Conservation (phyloP, 2,113 vertebrate species). For the Scophthalmus maximus region DNA sequence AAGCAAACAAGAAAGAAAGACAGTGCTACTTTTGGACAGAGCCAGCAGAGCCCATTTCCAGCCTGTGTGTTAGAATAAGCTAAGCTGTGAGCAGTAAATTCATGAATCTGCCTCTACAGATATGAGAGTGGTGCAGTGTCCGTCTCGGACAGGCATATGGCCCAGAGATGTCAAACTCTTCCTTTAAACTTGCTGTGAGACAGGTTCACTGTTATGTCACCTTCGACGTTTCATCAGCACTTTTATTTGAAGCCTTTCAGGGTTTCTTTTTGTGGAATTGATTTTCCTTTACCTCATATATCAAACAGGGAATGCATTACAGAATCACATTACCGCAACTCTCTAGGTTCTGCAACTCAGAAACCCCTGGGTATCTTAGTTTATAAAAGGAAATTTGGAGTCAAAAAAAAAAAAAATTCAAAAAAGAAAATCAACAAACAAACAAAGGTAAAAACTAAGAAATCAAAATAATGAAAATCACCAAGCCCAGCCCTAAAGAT, state of each 20-base stretch:
- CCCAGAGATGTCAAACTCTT: neutral
- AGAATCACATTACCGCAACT: constrained; percentile 78
- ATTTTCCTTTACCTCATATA: constrained; percentile 49
- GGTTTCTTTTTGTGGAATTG: constrained; percentile 27
- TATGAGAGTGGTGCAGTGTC: neutral
- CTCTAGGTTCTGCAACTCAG: constrained; percentile 69
- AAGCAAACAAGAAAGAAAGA: neutral
- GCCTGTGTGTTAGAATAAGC: neutral
- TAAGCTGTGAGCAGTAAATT: constrained; percentile 6
- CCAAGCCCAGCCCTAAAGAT: constrained; percentile 63
- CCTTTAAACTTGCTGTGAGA: constrained; percentile 26
- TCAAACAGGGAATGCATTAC: constrained; percentile 77
- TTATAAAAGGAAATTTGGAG: constrained; percentile 45
- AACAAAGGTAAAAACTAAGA: constrained; percentile 61
- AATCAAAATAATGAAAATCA: constrained; percentile 57
- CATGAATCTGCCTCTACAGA: constrained; percentile 14
- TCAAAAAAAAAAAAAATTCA: constrained; percentile 63
- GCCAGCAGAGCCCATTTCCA: neutral
- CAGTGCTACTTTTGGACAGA: neutral
- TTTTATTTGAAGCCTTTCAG: constrained; percentile 67
- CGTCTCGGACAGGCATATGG: neutral
- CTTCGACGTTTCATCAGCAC: constrained; percentile 54
- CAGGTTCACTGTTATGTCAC: constrained; percentile 48
- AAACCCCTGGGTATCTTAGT: constrained; percentile 63
- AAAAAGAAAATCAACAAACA: constrained; percentile 61